Base-by-base conservation (phyloP, 92 coral and sea anemone genomes). In the Phenganax marumi region DNA sequence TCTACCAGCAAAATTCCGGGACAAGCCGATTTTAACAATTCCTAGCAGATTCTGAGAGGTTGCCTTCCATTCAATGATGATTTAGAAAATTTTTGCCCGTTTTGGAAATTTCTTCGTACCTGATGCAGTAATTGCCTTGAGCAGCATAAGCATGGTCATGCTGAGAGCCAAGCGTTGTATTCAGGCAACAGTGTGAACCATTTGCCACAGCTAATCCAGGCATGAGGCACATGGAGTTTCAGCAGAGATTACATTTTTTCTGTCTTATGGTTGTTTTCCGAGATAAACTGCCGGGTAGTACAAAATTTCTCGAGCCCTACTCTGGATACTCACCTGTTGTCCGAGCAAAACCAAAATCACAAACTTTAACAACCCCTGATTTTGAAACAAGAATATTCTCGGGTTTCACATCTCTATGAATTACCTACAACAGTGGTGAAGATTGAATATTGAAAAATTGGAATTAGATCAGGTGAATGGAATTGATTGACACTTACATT, bases 331-430 rank as follows among this genome's bases (percentile, higher is more conserved):
- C 63, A 93, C 97, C 97, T 83, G 93, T 63, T 68, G 98, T 92
- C 82, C 97, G 84, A 18, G 98, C 98, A 92, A 95, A 95, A 17
- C 98, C 98, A 92, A 95, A 95, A 83, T 95, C 98, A 85, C 98
- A 95, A 76, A 95, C 86, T 85, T 95, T 95, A 53, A 95, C 98
- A 57, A 95, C 93, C 24, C 98, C 98, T 76, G 97, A 92, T 71
- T 92, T 95, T 55, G 98, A 95, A 43, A 95, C 97, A 68, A 95
- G 90, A 86, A 95, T 92, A 72, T 95, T 95, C 73, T 95, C 98
- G 71, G 98, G 98, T 81, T 95, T 95, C 26, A 95, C 97, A 86
- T 95, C 98, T 85, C 98, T 89, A 75, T 95, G 98, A 61, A 95
- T 95, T 24, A 95, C 93, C 98, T 95, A 86, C 24, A 52, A 83